Evolutionary conservation across 2,113 vertebrate genomes (phyloP).

Genomic region (Paralichthys olivaceus): DNA sequence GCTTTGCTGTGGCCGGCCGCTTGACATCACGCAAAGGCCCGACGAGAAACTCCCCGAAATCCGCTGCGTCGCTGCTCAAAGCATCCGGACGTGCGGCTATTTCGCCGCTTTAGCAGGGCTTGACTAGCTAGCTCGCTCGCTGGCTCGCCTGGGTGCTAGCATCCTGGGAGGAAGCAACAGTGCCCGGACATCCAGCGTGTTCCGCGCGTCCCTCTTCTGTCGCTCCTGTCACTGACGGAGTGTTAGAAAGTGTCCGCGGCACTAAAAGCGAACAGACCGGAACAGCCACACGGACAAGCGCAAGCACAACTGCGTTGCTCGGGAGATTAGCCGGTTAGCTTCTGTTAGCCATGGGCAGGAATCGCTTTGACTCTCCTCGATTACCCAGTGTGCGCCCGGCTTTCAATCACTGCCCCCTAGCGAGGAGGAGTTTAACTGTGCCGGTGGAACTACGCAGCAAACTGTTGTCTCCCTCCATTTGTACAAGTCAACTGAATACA

Average conservation of each 20-base stretch:
- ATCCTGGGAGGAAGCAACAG: conserved; percentile 59
- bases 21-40: conserved; percentile 79
- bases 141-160: conserved; percentile 61
- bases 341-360: conserved; percentile 61
- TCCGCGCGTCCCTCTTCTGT: neutral
- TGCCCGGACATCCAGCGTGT: conserved; percentile 34
- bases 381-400: conserved; percentile 18
- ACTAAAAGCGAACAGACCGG: neutral
- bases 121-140: conserved; percentile 51
- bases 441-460: neutral
- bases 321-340: conserved; percentile 69
- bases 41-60: conserved; percentile 69
- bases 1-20: conserved; percentile 75
- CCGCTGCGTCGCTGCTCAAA: conserved; percentile 64
- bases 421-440: conserved; percentile 45
- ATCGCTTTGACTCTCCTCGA: conserved; percentile 57
- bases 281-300: conserved; percentile 20
- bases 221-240: neutral
- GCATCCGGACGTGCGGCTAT: conserved; percentile 74
- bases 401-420: conserved; percentile 44
- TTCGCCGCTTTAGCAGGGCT: conserved; percentile 45
- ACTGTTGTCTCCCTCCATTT: neutral
- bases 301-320: conserved; percentile 51
- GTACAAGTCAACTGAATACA: neutral
- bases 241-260: neutral